Base-by-base conservation (phyloP, 2,113 vertebrate species). In the Oncorhynchus tshawytscha region DNA sequence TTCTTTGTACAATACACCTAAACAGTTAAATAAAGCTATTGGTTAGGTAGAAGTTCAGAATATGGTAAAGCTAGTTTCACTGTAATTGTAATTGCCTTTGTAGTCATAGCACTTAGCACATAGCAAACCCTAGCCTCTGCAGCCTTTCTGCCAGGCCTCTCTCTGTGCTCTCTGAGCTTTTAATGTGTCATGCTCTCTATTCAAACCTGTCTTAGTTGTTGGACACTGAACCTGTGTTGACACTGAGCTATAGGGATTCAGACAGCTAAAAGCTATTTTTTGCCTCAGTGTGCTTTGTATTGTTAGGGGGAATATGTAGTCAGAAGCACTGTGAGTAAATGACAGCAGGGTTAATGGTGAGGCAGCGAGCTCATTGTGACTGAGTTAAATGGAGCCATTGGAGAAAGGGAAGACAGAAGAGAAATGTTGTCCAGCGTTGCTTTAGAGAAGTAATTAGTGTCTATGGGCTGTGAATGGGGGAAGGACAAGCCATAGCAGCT, bases 181-280 rank as follows among this genome's bases (percentile, higher is more conserved):
- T 54, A 54, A 54, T 54, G 51, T 54, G 16, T 16, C 51, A 18
- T 54, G 51, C 51, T 54, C 51, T 18, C 16, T 54, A 16, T 54
- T 54, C 51, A 54, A 18, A 22, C 59, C 59, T 62, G 59, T 11
- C n/a, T 62, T 62, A 22, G 18, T 62, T 8, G 2, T 62, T 62
- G 22, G 18, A 62, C n/a, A 62, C 9, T 62, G n/a, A 62, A 62
- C 59, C 59, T 62, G n/a, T 22, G 59, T 62, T 62, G 59, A 22
- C 59, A 62, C n/a, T 62, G 59, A 62, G 59, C 59, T 62, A 45
- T 45, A 22, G 9, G 59, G n/a, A 62, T 62, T 62, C 59, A 22
- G 59, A 62, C 59, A 62, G 67, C 18, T 29, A 45, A n/a, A 54
- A n/a, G 5, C 18, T 78, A 77, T 76, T 72, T 76, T 72, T 65